A percentile compares a stretch with the other conserved stretches of the same genome.
Conservation (phyloP, 2,113 vertebrate species). For the cattle (Bos taurus) region ARS-UCD2.0 NC_037328.1:59056001-59056500, state of each 20-base stretch:
- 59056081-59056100: background rate
- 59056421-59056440: background rate
- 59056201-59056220: background rate
- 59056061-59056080: background rate
- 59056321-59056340: background rate
- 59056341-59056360: background rate
- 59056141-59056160: background rate
- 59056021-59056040: background rate
- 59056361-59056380: background rate
- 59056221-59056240: background rate
- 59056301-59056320: background rate
- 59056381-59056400: background rate
- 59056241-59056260: background rate
- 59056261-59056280: slow-evolving; percentile 19
- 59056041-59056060: background rate
- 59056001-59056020: background rate
- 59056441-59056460: background rate
- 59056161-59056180: background rate
- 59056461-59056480: background rate
- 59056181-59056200: background rate
- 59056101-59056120: background rate
- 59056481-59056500: background rate
- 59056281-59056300: background rate
- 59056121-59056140: background rate
- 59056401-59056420: background rate